Base-by-base conservation (phyloP, 1,140 invertebrate genomes). In the Drosophila sechellia region DNA sequence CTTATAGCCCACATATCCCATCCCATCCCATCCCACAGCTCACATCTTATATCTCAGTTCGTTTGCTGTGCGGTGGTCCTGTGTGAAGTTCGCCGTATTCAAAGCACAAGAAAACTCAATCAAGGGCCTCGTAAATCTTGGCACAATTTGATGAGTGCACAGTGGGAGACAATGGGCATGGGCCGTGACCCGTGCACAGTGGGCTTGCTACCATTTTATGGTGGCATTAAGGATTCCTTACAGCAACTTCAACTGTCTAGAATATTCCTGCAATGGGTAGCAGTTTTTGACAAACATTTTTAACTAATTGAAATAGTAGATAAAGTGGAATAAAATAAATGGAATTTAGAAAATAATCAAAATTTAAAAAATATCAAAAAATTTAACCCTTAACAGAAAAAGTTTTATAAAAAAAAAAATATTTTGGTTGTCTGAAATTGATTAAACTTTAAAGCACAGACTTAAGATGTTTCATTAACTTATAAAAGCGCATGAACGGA, bases 61-160 rank as follows among this genome's bases (percentile, higher is more conserved):
- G 8, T 6, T 31, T 31, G 8, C 78, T 48, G 76, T 60, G 66
- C 66, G 83, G 83, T 83, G 83, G 83, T 86, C 83, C 83, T 86
- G 79, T 86, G 75, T 87, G 83, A 86, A 79, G 83, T 87, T 87
- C 70, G 83, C 84, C 83, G 83, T 85, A 86, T 89, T 80, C 85
- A 79, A 89, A 84, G 73, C 69, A 84, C 52, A 89, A 87, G 84
- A 89, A 89, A 89, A 89, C 84, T 89, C 84, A 89, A 89, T 89
- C 84, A 89, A 89, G 79, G 53, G 59, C 66, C 84, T 89, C 84
- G 77, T 89, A 89, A 89, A 89, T 89, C 84, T 89, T 89, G 77
- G 79, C 79, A 79, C 84, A 89, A 89, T 89, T 89, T 89, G 84
- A 89, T 84, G 84, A 89, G 84, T 78, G 79, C 84, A 69, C 83